These are phyloP conservation scores for Butorides virescens DNA, from an alignment of 2,113 vertebrate genomes.

Conservation along the genomic window DNA sequence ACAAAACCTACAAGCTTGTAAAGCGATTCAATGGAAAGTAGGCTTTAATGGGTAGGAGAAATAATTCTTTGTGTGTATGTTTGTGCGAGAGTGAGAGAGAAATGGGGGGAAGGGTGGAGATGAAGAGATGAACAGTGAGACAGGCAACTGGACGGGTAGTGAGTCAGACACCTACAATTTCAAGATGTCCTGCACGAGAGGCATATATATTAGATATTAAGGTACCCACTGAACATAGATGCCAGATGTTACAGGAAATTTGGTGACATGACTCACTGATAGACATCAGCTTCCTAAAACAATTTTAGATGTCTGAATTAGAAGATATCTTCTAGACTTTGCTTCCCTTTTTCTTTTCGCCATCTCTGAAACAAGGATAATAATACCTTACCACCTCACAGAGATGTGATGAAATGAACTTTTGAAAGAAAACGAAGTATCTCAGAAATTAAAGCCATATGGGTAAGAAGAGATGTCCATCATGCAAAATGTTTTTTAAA, in stretches of 20 bases:
- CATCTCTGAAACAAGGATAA: not conserved
- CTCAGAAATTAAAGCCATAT: not conserved
- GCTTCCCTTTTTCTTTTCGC: not conserved
- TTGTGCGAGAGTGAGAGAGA: not conserved
- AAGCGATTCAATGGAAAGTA: not conserved
- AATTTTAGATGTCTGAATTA: not conserved
- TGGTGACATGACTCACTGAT: not conserved
- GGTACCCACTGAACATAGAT: not conserved
- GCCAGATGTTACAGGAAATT: not conserved
- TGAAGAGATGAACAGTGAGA: rapidly evolving
- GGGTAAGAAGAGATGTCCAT: not conserved
- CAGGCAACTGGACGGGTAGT: not conserved
- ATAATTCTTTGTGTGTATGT: not conserved
- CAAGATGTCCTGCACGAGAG: not conserved
- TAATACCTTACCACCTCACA: not conserved
- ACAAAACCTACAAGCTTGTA: not conserved
- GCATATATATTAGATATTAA: not conserved
- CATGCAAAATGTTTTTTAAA: not conserved
- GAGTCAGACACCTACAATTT: not conserved
- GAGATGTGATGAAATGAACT: not conserved
- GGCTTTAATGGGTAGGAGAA: not conserved
- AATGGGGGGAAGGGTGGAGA: not conserved
- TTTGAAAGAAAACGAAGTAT: not conserved
- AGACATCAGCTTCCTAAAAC: not conserved
- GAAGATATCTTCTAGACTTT: not conserved